Base-by-base conservation (phyloP, 2,888 invertebrate genomes). In the Himalopsyche tibetana region DNA sequence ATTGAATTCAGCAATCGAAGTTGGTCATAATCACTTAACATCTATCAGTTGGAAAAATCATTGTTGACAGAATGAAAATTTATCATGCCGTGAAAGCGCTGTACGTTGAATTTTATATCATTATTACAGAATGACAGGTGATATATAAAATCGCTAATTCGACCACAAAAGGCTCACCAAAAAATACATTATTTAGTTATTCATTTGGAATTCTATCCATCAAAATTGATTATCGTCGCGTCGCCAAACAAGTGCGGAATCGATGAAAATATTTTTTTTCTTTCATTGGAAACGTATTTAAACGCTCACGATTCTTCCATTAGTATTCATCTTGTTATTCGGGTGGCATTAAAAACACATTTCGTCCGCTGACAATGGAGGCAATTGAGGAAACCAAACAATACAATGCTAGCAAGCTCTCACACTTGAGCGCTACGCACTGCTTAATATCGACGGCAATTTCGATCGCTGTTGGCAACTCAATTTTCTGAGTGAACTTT, bases 141-240 rank as follows among this genome's bases (percentile, higher is more conserved):
- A 63, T 63, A 63, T 28, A 19, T 15, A 63, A 19, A 63, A 63
- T 63, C 15, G 63, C 63, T 63, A 63, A 63, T 63, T 63, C 19
- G 19, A 9, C 11, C 19, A 11, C n/a, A 28, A 63, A 28, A 28
- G 63, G n/a, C 63, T 63, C 82, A 82, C 55, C 51, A 82, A 55
- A 82, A 82, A 15, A 55, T 17, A 81, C 82, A 55, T 84, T 81
- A 84, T 82, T 85, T 85, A 82, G 82, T 82, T 85, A 85, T 85
- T 85, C 82, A 85, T 85, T 85, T 82, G 63, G 63, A 63, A 19
- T 63, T 63, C 63, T 63, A 63, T 63, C 63, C 19, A 63, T 63
- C 63, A 63, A 63, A 63, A 63, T 63, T 63, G 63, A 85, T 85
- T 85, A 85, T 85, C 82, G 79, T 19, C 85, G 42, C 82, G 83